Evolutionary conservation across 2,797 vertebrate species (phyloP).

Genomic region (Tenualosa thibaudeaui): DNA sequence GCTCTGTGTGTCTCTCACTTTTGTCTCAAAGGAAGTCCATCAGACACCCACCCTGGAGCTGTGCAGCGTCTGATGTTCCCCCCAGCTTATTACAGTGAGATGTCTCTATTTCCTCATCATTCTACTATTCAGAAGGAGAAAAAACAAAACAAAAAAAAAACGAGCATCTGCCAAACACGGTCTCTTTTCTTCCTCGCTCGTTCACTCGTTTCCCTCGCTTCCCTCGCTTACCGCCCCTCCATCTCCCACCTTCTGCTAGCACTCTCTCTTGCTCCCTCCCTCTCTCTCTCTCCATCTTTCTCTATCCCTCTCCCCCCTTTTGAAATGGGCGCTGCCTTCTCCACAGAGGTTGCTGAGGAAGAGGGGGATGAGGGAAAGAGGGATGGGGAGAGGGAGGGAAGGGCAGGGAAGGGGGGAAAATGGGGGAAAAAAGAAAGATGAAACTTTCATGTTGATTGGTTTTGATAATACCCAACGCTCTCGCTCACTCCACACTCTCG

Average conservation of each 20-base stretch:
- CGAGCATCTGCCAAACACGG: conserved; percentile 30
- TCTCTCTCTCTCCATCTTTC: background rate
- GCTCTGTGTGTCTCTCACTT: conserved; percentile 16
- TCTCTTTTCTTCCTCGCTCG: background rate
- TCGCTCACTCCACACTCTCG: conserved; percentile 39
- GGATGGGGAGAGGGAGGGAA: background rate
- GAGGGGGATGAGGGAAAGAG: background rate
- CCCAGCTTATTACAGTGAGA: conserved; percentile 50
- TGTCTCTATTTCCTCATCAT: conserved; percentile 53
- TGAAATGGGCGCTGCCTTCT: conserved; percentile 19
- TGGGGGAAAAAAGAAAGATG: conserved; percentile 21
- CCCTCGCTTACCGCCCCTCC: background rate
- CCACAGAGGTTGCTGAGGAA: background rate
- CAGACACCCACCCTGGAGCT: conserved; percentile 42
- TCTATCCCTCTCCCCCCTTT: background rate
- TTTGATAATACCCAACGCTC: conserved; percentile 54
- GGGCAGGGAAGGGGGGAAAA: background rate
- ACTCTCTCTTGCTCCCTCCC: background rate
- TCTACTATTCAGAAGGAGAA: conserved; percentile 33
- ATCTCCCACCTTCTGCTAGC: background rate
- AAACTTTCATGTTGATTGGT: conserved; percentile 63
- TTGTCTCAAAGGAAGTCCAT: conserved; percentile 44
- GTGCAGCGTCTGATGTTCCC: conserved; percentile 37
- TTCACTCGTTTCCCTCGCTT: background rate
- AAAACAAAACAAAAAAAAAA: background rate